These are phyloP conservation scores for Theropithecus gelada DNA, from an alignment of 2,113 vertebrate species.

Conservation along the genomic window DNA sequence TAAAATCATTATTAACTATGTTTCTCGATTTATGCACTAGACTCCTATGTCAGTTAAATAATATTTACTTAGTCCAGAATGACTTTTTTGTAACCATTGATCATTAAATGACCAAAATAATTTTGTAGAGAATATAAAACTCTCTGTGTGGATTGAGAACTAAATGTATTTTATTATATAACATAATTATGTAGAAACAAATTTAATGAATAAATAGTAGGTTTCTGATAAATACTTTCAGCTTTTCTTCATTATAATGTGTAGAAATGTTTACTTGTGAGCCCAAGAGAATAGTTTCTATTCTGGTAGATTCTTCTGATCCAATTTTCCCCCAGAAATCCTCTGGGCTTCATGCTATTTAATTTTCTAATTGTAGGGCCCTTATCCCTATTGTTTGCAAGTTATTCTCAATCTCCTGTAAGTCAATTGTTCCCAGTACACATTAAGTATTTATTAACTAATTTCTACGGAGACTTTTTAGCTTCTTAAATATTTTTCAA, in stretches of 20 bases:
- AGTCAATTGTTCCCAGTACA: not conserved
- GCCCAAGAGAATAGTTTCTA: not conserved
- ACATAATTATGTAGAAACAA: not conserved
- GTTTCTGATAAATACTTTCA: not conserved
- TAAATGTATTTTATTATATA: not conserved
- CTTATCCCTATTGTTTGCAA: not conserved
- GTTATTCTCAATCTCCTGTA: not conserved
- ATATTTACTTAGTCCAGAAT: not conserved
- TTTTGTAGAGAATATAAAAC: not conserved
- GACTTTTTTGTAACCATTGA: not conserved
- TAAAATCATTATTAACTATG: not conserved
- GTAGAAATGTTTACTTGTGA: not conserved
- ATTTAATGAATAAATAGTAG: not conserved
- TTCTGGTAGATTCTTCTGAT: not conserved
- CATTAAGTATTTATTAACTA: not conserved
- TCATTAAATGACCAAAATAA: not conserved
- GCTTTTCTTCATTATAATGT: not conserved
- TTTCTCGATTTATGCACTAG: not conserved
- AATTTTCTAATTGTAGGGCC: not conserved
- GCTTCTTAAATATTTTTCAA: not conserved
- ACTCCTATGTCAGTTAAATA: not conserved
- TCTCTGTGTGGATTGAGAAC: not conserved
- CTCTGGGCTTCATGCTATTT: not conserved
- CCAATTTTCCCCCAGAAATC: not conserved
- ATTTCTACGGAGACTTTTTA: not conserved